Conservation (phyloP, 2,797 vertebrate species). For the Simalia tracyae region DNA sequence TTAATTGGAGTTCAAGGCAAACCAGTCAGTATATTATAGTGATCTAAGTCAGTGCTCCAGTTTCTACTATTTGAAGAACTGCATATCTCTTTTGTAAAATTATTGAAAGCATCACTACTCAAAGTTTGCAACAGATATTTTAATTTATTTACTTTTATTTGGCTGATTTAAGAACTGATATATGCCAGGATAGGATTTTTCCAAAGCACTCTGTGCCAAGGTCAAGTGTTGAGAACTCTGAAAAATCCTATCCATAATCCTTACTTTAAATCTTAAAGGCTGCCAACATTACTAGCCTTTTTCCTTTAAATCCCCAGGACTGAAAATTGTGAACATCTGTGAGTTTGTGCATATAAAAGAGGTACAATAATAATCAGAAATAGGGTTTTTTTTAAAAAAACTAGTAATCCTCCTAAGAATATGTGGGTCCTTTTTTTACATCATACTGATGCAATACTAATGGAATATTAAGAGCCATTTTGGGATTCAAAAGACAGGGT, state of each 20-base stretch:
- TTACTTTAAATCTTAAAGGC: constrained; percentile 1
- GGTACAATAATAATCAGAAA: not conserved
- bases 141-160: not conserved
- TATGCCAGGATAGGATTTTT: not conserved
- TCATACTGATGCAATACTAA: not conserved
- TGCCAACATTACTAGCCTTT: constrained; percentile 1
- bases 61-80: not conserved
- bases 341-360: not conserved
- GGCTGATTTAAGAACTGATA: not conserved
- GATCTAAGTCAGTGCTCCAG: not conserved
- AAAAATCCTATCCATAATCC: constrained; percentile 10
- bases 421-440: not conserved
- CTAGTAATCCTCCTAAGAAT: not conserved
- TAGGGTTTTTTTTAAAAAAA: not conserved
- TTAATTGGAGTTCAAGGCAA: not conserved
- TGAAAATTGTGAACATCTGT: constrained; percentile 23
- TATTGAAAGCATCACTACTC: not conserved
- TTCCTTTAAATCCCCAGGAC: not conserved
- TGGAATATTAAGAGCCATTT: not conserved
- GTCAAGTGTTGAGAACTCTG: not conserved
- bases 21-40: not conserved
- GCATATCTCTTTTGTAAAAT: not conserved
- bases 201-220: not conserved
- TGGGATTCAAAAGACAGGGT: not conserved
- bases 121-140: constrained; percentile 1